Conservation (phyloP, 2,113 vertebrate genomes). For the Struthidea cinerea region DNA sequence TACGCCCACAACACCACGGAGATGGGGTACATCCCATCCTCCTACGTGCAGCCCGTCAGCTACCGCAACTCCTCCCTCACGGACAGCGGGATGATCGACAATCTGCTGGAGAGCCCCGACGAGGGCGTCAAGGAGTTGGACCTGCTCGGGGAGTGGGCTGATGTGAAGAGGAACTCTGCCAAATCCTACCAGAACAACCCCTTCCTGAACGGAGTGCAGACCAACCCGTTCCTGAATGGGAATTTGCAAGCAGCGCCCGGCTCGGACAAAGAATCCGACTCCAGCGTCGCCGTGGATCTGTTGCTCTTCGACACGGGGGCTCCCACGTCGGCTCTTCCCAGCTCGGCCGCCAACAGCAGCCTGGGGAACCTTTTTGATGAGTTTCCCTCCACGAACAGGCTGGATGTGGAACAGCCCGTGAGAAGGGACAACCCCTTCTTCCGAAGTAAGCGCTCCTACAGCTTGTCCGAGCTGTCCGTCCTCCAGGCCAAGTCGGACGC, state of each 20-base stretch:
- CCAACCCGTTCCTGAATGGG: conserved; percentile 88
- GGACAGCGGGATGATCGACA: conserved; percentile 91
- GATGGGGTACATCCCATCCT: conserved; percentile 96
- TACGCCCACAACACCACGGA: conserved; percentile 97
- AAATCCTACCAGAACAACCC: conserved; percentile 81
- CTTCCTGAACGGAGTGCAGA: conserved; percentile 80
- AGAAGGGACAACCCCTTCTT: conserved; percentile 90
- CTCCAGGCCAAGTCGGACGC: conserved; percentile 81
- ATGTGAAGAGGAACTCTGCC: conserved; percentile 61
- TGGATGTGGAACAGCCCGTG: conserved; percentile 57
- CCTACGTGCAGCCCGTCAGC: conserved; percentile 87
- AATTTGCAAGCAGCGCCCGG: conserved; percentile 46
- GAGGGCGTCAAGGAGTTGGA: conserved; percentile 84
- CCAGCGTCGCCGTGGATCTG: conserved; percentile 70
- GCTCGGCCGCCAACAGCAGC: conserved; percentile 62
- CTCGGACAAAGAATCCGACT: conserved; percentile 65
- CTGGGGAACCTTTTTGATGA: conserved; percentile 73
- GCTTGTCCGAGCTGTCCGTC: conserved; percentile 90
- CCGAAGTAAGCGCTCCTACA: conserved; percentile 94
- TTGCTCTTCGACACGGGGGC: conserved; percentile 79
- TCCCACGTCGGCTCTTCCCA: neutral
- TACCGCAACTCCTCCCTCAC: conserved; percentile 84
- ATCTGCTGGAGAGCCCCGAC: conserved; percentile 79
- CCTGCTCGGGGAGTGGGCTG: conserved; percentile 78
- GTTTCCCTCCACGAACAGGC: conserved; percentile 43